Evolutionary conservation across 2,113 vertebrate species (phyloP).

Genomic region (Anarrhichthys ocellatus): DNA sequence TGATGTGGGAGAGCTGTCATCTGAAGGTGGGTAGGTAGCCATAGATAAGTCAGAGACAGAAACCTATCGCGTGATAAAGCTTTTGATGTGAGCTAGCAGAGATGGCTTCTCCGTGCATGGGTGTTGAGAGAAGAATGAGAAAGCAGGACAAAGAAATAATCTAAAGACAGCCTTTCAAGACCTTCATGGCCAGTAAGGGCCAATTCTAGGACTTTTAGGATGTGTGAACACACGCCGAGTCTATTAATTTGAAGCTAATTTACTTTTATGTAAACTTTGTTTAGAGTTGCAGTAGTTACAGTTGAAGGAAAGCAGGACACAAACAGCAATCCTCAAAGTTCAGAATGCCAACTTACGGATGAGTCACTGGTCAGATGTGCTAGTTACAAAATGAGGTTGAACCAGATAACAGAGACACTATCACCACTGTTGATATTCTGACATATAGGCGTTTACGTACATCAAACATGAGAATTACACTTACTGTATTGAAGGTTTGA

Average conservation of each 20-base stretch:
- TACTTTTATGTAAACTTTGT: constrained; percentile 19
- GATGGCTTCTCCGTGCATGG: constrained; percentile 8
- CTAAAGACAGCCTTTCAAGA: neutral
- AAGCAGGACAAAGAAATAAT: constrained; percentile 3
- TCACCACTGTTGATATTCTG: neutral
- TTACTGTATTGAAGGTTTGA: neutral
- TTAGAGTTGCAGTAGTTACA: constrained; percentile 1
- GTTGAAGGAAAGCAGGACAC: neutral
- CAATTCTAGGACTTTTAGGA: neutral
- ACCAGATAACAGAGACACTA: neutral
- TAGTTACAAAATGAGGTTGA: neutral
- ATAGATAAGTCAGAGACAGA: constrained; percentile 49
- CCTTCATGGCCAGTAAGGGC: neutral
- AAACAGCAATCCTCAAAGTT: neutral
- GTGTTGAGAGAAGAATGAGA: constrained; percentile 64
- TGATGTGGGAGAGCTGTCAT: constrained; percentile 77
- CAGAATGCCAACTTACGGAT: neutral
- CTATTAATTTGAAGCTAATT: constrained; percentile 20
- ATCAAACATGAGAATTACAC: neutral
- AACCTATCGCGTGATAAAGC: constrained; percentile 42
- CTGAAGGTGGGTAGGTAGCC: constrained; percentile 54
- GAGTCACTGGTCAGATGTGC: constrained; percentile 1
- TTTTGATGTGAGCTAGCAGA: constrained; percentile 68
- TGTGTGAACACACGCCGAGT: neutral
- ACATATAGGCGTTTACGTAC: neutral